Evolutionary conservation across 2,113 vertebrate genomes (phyloP).

Genomic region (Seriola rivoliana): DNA sequence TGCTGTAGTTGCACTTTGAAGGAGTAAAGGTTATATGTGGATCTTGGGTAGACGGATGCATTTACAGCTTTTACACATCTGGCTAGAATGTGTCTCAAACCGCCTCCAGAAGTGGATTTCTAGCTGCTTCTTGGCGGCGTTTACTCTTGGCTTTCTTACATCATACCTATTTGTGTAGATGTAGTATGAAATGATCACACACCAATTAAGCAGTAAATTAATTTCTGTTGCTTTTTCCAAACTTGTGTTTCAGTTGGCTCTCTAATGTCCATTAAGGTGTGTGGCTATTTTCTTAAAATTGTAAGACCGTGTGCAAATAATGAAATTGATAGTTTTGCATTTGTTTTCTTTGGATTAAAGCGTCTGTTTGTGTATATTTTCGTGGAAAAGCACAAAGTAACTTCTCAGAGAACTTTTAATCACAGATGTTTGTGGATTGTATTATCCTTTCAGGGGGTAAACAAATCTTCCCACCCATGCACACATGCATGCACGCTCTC

Average conservation of each 20-base stretch:
- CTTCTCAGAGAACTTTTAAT: constrained; percentile 31
- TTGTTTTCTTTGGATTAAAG: constrained; percentile 4
- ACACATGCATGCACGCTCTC: background rate
- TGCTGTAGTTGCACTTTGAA: background rate
- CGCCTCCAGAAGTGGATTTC: background rate
- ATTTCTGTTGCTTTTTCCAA: constrained; percentile 2
- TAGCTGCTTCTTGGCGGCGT: background rate
- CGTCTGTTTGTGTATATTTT: constrained; percentile 10
- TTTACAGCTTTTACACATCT: background rate
- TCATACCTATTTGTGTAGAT: background rate
- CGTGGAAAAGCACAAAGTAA: constrained; percentile 3
- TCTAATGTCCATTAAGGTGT: background rate
- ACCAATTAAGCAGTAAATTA: background rate
- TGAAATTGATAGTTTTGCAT: background rate
- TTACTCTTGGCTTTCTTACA: background rate
- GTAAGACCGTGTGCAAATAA: background rate
- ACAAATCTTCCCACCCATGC: background rate
- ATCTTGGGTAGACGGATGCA: background rate
- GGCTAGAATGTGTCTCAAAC: background rate
- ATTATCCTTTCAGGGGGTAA: constrained; percentile 18
- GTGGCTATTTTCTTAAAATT: background rate
- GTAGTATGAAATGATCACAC: background rate
- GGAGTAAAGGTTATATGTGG: background rate
- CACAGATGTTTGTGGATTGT: constrained; percentile 6
- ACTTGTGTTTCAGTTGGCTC: constrained; percentile 18